Conservation (phyloP, 1,140 invertebrate genomes). For the Drosophila nasuta region DNA sequence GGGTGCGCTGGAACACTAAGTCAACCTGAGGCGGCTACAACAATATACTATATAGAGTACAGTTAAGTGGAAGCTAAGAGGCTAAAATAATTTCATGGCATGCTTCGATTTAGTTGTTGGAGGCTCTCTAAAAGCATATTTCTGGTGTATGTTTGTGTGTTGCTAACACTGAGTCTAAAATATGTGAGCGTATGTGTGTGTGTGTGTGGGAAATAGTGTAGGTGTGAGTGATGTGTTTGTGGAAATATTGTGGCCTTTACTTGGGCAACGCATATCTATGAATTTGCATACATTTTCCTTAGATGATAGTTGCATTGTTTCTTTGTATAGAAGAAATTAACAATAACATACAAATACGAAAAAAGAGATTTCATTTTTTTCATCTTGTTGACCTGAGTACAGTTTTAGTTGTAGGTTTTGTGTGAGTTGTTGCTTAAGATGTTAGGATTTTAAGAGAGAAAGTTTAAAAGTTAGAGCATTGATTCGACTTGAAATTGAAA, state of each 20-base stretch:
- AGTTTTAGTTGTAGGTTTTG: slow-evolving; percentile 53
- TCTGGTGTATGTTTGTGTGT: slow-evolving; percentile 13
- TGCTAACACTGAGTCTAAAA: slow-evolving; percentile 24
- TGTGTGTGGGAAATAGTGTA: background rate
- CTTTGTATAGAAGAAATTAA: slow-evolving; percentile 82
- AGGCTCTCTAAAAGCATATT: slow-evolving; percentile 36
- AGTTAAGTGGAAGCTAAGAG: slow-evolving; percentile 51
- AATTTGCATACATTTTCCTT: slow-evolving; percentile 84
- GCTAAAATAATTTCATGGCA: slow-evolving; percentile 51
- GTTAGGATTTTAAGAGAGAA: slow-evolving; percentile 55
- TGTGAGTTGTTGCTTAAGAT: slow-evolving; percentile 53
- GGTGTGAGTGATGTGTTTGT: slow-evolving; percentile 34
- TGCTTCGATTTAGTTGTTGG: slow-evolving; percentile 65
- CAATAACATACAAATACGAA: slow-evolving; percentile 85
- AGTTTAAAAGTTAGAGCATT: slow-evolving; percentile 53
- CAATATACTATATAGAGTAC: slow-evolving; percentile 32
- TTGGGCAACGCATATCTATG: slow-evolving; percentile 69
- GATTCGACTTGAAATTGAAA: slow-evolving; percentile 23
- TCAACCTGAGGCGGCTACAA: slow-evolving; percentile 73
- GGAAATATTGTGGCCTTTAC: slow-evolving; percentile 76
- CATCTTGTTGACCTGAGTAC: slow-evolving; percentile 62
- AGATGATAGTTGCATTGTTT: slow-evolving; percentile 79
- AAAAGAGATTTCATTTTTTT: slow-evolving; percentile 82
- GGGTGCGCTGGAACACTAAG: slow-evolving; percentile 68
- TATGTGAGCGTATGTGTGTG: slow-evolving; percentile 24